Conservation (phyloP, 2,888 invertebrate species). For the Axea sp. region DNA sequence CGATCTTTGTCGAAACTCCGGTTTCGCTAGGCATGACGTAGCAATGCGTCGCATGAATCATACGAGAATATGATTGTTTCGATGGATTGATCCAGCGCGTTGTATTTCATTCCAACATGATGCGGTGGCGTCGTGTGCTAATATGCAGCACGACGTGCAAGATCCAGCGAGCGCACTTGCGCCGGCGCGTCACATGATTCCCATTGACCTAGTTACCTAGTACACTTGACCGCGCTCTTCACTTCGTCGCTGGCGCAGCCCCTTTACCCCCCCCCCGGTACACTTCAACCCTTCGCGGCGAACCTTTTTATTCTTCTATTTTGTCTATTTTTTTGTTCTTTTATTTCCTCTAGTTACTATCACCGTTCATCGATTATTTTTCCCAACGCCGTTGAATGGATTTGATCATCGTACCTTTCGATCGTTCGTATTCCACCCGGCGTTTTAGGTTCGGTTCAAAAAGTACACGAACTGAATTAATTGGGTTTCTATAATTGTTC, state of each 20-base stretch:
- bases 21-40: slow-evolving; percentile 7
- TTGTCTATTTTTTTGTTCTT: not conserved
- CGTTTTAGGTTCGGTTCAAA: too few relatives aligned
- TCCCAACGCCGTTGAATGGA: too few relatives aligned
- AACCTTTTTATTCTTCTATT: not conserved
- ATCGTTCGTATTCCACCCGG: too few relatives aligned
- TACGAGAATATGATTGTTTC: slow-evolving; percentile 30
- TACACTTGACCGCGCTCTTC: slow-evolving; percentile 78
- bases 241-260: slow-evolving; percentile 39
- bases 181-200: slow-evolving; percentile 70
- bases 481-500: too few relatives aligned
- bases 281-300: slow-evolving; percentile 5
- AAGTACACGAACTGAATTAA: too few relatives aligned
- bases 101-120: slow-evolving; percentile 45
- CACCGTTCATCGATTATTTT: too few relatives aligned
- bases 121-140: slow-evolving; percentile 58
- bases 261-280: slow-evolving; percentile 2
- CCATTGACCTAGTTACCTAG: slow-evolving; percentile 79
- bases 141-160: slow-evolving; percentile 41
- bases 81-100: slow-evolving; percentile 38
- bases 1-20: slow-evolving; percentile 6
- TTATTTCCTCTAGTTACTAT: not conserved
- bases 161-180: slow-evolving; percentile 66
- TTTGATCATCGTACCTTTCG: too few relatives aligned
- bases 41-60: slow-evolving; percentile 40